phyloP scores from a whole-genome alignment of 1,140 invertebrate genomes.

The Drosophila lini region DNA sequence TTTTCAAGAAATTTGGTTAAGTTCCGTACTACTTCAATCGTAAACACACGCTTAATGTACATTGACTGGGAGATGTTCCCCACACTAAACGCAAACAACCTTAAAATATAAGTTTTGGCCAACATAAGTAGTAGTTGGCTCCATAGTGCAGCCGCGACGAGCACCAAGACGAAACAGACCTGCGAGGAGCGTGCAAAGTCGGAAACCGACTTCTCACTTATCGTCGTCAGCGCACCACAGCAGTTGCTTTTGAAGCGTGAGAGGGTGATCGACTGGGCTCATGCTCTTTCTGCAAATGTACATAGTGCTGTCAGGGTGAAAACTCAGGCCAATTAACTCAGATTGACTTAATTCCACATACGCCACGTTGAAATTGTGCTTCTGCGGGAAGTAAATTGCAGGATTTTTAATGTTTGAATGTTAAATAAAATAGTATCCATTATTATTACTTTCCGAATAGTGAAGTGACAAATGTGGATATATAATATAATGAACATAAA shows the following conservation, averaged over 20 bases:
- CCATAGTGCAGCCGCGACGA: conserved; percentile 9
- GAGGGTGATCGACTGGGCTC: conserved; percentile 1
- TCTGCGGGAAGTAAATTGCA: background rate
- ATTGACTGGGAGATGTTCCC: background rate
- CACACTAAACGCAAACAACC: background rate
- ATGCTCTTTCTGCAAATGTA: conserved; percentile 21
- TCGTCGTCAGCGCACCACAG: background rate
- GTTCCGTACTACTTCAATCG: background rate
- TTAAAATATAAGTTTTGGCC: background rate
- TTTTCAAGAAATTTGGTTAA: background rate
- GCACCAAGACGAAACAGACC: conserved; percentile 1
- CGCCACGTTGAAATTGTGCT: conserved; percentile 2
- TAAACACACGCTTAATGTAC: background rate
- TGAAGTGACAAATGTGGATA: background rate
- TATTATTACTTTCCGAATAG: background rate
- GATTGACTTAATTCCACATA: conserved; percentile 12
- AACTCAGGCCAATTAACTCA: background rate
- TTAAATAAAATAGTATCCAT: background rate
- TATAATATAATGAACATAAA: too few relatives aligned
- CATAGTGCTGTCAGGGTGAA: conserved; percentile 1
- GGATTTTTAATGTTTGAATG: background rate
- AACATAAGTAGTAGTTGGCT: background rate
- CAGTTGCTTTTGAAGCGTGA: conserved; percentile 1
- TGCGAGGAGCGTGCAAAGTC: conserved; percentile 10
- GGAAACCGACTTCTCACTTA: conserved; percentile 22